Evolutionary conservation across 2,888 invertebrate species (phyloP).

Genomic region (Heliconius sara): DNA sequence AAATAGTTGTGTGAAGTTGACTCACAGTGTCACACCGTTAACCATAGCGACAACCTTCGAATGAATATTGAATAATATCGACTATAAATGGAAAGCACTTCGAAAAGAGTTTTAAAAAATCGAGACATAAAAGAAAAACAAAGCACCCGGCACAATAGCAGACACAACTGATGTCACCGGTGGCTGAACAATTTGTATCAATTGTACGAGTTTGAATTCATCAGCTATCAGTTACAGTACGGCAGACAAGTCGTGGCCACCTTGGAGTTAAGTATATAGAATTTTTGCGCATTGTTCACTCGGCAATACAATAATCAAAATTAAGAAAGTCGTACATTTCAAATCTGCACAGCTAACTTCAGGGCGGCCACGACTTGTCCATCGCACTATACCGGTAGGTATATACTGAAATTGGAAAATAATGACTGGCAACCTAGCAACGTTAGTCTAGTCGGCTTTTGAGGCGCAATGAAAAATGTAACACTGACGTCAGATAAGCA

Average conservation of each 20-base stretch:
- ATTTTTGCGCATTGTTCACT: not conserved
- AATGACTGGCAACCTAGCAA: slow-evolving; percentile 62
- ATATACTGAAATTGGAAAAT: slow-evolving; percentile 67
- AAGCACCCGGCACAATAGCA: slow-evolving; percentile 38
- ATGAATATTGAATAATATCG: not conserved
- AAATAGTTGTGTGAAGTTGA: not conserved
- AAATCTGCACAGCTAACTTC: not conserved
- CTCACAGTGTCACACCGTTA: not conserved
- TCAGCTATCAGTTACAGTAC: slow-evolving; percentile 51
- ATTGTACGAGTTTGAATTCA: slow-evolving; percentile 54
- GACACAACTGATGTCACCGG: slow-evolving; percentile 49
- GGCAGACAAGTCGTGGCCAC: not conserved
- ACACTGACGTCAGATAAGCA: slow-evolving; percentile 64
- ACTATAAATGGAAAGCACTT: not conserved
- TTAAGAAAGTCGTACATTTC: not conserved
- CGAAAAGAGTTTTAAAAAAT: not conserved
- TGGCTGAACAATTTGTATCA: slow-evolving; percentile 52
- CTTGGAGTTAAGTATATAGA: not conserved
- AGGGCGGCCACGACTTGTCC: not conserved
- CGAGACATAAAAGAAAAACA: slow-evolving; percentile 27
- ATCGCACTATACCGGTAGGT: not conserved
- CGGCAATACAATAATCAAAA: not conserved
- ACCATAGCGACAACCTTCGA: not conserved
- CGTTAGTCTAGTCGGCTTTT: slow-evolving; percentile 55
- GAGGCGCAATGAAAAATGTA: slow-evolving; percentile 69